phyloP scores from a whole-genome alignment of 2,888 invertebrate genomes.

The Deroplatys truncata region DNA sequence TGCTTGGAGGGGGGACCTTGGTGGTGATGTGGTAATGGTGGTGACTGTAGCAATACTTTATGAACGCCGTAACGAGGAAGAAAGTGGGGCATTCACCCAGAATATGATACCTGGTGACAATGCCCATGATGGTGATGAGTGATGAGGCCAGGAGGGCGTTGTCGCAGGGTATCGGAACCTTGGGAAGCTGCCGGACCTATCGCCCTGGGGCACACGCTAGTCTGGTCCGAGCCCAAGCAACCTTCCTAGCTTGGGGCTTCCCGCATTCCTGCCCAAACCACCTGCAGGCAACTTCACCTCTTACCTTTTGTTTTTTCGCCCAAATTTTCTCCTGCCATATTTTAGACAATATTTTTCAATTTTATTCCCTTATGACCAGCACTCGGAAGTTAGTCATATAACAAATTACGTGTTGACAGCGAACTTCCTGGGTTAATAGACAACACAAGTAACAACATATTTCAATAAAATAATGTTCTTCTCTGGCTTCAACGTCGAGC shows the following conservation, averaged over 20 bases:
- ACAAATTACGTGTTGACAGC: not conserved
- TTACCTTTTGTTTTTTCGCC: not conserved
- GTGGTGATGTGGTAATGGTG: too few relatives aligned
- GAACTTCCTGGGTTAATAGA: not conserved
- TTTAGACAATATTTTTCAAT: not conserved
- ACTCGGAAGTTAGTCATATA: not conserved
- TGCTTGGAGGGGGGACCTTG: too few relatives aligned
- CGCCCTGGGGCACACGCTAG: not conserved
- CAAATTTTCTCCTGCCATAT: not conserved
- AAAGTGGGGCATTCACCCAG: too few relatives aligned
- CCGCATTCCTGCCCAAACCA: not conserved
- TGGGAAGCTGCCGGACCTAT: not conserved
- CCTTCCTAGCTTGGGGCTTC: not conserved
- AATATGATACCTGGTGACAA: not conserved
- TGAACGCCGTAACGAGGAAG: too few relatives aligned
- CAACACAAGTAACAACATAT: not conserved
- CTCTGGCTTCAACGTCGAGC: too few relatives aligned
- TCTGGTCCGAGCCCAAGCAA: not conserved
- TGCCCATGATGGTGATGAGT: not conserved
- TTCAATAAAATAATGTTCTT: too few relatives aligned
- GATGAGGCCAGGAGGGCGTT: not conserved
- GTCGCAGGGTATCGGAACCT: not conserved
- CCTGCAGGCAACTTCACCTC: not conserved
- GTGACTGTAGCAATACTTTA: too few relatives aligned
- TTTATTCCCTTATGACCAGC: not conserved